phyloP scores from a whole-genome alignment of 92 coral and sea anemone genomes.

The Plumapathes pennacea region DNA sequence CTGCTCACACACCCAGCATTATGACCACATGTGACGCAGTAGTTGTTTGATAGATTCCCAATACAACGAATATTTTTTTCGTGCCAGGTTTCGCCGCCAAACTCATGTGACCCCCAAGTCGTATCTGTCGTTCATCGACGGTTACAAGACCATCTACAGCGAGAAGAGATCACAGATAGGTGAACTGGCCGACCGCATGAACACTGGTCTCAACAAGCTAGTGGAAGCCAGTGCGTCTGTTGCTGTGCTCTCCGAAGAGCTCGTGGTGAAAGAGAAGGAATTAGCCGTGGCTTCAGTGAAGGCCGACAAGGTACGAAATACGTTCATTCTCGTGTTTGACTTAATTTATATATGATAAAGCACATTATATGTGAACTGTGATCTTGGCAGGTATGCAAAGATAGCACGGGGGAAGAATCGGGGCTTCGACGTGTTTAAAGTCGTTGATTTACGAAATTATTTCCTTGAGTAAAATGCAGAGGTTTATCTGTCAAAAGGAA shows the following conservation, averaged over 20 bases:
- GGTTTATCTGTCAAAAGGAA: no score
- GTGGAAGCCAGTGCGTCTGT: constrained; percentile 84
- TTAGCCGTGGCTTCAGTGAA: constrained; percentile 82
- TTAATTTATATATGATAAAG: no score
- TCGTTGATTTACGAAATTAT: no score
- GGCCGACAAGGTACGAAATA: constrained; percentile 64
- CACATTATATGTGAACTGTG: no score
- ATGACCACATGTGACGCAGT: no score
- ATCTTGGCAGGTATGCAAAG: no score
- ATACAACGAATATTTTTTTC: not conserved
- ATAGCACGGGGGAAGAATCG: no score
- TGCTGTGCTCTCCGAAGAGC: constrained; percentile 67
- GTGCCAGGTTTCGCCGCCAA: constrained; percentile 75
- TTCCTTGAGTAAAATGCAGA: no score
- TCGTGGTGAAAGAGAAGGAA: constrained; percentile 82
- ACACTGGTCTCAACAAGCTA: constrained; percentile 82
- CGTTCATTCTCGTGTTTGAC: not conserved
- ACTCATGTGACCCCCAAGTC: constrained; percentile 90
- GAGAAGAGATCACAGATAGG: constrained; percentile 75
- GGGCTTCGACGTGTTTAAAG: no score
- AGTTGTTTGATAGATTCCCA: no score
- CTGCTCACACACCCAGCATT: no score
- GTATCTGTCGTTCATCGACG: constrained; percentile 79
- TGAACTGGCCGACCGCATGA: constrained; percentile 80
- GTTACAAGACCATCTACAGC: constrained; percentile 76